phyloP scores from a whole-genome alignment of 2,888 invertebrate genomes.

The Chrysomela aeneicollis region DNA sequence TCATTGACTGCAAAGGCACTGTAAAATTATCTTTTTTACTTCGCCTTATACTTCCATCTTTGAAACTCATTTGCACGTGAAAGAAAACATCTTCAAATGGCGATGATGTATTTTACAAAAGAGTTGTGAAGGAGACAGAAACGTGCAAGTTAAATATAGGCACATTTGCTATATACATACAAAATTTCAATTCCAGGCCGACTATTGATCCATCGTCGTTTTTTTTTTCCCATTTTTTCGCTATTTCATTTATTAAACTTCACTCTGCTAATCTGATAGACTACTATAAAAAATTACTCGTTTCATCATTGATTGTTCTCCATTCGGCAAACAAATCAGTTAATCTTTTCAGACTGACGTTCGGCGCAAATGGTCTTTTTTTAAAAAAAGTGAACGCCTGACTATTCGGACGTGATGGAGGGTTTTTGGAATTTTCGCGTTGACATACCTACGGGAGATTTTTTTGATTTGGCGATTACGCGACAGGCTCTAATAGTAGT shows the following conservation, averaged over 20 bases:
- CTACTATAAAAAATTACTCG: constrained; percentile 43
- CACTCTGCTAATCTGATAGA: constrained; percentile 40
- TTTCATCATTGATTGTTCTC: constrained; percentile 47
- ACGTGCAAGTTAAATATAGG: too few relatives aligned
- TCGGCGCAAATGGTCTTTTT: constrained; percentile 38
- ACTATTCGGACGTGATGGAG: constrained; percentile 39
- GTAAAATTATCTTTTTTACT: too few relatives aligned
- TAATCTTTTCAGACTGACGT: constrained; percentile 44
- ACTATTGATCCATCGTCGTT: constrained; percentile 34
- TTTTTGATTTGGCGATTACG: constrained; percentile 18
- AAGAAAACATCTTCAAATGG: too few relatives aligned
- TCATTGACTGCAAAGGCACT: too few relatives aligned
- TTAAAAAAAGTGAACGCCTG: constrained; percentile 29
- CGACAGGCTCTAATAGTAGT: background rate
- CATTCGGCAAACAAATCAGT: constrained; percentile 48
- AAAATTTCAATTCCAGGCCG: constrained; percentile 43
- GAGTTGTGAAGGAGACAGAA: too few relatives aligned
- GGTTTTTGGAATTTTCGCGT: constrained; percentile 30
- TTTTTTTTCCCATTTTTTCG: constrained; percentile 27
- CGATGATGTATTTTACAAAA: too few relatives aligned
- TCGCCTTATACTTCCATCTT: too few relatives aligned
- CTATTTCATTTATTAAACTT: constrained; percentile 40
- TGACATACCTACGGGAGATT: constrained; percentile 16
- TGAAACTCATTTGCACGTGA: too few relatives aligned
- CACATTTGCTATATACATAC: constrained; percentile 41